Percentiles rank a stretch among this genome's conserved stretches.
phyloP scores from a whole-genome alignment of 2,113 vertebrate genomes.

The Saccopteryx leptura region DNA sequence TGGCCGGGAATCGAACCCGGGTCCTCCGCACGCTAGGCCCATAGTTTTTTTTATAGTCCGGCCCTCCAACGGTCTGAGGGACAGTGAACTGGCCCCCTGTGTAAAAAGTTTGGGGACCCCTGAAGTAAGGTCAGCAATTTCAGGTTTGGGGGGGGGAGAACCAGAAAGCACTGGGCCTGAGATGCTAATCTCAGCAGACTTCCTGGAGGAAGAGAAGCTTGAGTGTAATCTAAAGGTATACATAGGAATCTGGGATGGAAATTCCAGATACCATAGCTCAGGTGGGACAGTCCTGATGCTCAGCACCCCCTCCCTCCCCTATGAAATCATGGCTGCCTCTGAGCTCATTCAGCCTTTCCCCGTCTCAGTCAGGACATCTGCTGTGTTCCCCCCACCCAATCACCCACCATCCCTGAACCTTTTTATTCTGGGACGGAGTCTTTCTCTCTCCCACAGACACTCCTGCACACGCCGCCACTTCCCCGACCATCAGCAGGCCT shows the following conservation, averaged over 20 bases:
- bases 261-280: neutral
- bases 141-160: neutral
- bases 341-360: neutral
- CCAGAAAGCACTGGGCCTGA: neutral
- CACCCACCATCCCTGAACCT: neutral
- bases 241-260: neutral
- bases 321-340: neutral
- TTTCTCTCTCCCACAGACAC: neutral
- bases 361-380: neutral
- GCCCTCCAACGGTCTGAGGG: too few relatives aligned
- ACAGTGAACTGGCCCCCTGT: too few relatives aligned
- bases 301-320: too few relatives aligned
- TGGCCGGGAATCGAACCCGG: too few relatives aligned
- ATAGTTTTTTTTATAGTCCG: too few relatives aligned
- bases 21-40: too few relatives aligned
- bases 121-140: neutral
- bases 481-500: neutral
- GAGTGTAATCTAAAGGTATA: neutral
- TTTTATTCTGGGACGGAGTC: neutral
- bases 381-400: neutral
- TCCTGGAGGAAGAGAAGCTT: neutral
- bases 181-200: neutral
- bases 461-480: neutral
- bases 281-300: accelerated
- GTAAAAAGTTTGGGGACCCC: too few relatives aligned